Percentiles rank a stretch among this genome's conserved stretches.
Evolutionary conservation across 2,888 invertebrate species (phyloP).

Genomic region (Synergus gifuensis): DNA sequence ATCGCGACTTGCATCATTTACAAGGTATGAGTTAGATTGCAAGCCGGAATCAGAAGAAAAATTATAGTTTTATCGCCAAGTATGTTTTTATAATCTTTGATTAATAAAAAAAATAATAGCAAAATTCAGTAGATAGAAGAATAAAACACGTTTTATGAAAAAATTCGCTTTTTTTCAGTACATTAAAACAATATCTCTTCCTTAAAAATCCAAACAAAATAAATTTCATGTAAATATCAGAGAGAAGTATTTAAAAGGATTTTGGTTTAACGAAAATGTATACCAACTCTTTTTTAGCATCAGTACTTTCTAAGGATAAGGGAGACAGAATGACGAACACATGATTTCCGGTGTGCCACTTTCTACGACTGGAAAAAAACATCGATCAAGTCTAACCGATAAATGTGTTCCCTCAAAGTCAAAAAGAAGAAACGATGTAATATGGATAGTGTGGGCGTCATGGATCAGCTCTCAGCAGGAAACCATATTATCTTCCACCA

Average conservation of each 20-base stretch:
- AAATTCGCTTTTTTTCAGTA: too few relatives aligned
- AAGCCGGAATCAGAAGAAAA: neutral
- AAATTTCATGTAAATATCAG: neutral
- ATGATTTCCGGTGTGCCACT: constrained; percentile 61
- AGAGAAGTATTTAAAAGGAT: neutral
- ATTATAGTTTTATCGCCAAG: neutral
- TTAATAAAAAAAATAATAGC: too few relatives aligned
- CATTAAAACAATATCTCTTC: too few relatives aligned
- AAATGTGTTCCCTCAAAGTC: constrained; percentile 6
- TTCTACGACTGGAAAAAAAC: constrained; percentile 47
- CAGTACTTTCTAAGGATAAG: neutral
- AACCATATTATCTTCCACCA: constrained; percentile 66
- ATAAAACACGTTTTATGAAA: too few relatives aligned
- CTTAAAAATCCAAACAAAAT: too few relatives aligned
- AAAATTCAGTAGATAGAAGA: too few relatives aligned
- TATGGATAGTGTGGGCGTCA: constrained; percentile 70
- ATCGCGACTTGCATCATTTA: neutral
- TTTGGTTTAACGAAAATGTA: neutral
- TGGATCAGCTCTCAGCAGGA: constrained; percentile 72
- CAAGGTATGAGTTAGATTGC: neutral
- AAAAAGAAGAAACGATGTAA: constrained; percentile 35
- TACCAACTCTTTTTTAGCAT: neutral
- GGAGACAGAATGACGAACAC: neutral
- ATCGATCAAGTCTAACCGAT: constrained; percentile 37
- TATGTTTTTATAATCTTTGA: too few relatives aligned